Evolutionary conservation across 2,888 invertebrate species (phyloP).

Genomic region (Dione vanillae): DNA sequence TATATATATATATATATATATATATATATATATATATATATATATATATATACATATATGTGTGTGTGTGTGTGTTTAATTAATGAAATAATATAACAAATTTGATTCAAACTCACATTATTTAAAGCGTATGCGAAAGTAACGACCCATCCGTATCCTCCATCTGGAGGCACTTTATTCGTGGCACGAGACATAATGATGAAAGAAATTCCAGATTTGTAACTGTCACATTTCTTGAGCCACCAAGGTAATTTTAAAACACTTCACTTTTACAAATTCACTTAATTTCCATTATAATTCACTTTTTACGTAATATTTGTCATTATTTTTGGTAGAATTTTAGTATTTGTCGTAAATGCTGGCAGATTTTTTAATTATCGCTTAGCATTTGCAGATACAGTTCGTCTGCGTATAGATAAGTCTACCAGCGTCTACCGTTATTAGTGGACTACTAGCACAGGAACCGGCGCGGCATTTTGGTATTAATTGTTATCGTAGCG

Average conservation of each 20-base stretch:
- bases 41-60: too few species aligned
- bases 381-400: slow-evolving; percentile 33
- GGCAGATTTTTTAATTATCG: neutral
- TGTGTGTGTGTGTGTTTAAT: too few species aligned
- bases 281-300: slow-evolving; percentile 27
- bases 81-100: neutral
- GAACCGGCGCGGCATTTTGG: slow-evolving; percentile 52
- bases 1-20: too few species aligned
- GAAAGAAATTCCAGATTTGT: slow-evolving; percentile 30
- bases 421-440: slow-evolving; percentile 44
- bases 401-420: slow-evolving; percentile 23
- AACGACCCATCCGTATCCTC: slow-evolving; percentile 87
- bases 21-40: too few species aligned
- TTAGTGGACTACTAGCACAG: slow-evolving; percentile 49
- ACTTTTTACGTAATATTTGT: neutral
- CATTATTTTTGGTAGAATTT: neutral
- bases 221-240: slow-evolving; percentile 53
- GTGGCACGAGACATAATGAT: slow-evolving; percentile 61
- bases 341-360: neutral
- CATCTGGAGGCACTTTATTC: slow-evolving; percentile 84
- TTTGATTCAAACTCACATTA: slow-evolving; percentile 81
- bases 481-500: slow-evolving; percentile 63
- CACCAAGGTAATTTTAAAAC: slow-evolving; percentile 9
- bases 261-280: slow-evolving; percentile 36
- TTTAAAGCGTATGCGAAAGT: slow-evolving; percentile 85